Percentiles rank a stretch among this genome's conserved stretches.
Evolutionary conservation across 2,888 invertebrate genomes (phyloP).

Genomic region (Rhyacophila evoluta): DNA sequence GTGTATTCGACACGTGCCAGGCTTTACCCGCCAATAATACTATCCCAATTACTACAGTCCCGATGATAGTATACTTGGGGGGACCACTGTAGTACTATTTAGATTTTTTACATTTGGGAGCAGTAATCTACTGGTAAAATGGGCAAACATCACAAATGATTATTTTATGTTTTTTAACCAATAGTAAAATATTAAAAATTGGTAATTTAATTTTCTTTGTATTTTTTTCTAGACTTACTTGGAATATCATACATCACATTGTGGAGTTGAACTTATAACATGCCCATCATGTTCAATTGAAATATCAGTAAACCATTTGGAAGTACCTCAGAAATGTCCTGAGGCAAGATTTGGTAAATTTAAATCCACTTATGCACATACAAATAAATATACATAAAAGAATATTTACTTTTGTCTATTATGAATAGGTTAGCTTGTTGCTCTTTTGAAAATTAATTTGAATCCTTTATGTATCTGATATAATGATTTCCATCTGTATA

Average conservation of each 20-base stretch:
- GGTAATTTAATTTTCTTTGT: background rate
- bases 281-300: constrained; percentile 52
- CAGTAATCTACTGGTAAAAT: background rate
- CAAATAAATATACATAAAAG: too few species aligned
- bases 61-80: too few species aligned
- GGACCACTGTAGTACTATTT: too few species aligned
- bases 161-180: background rate
- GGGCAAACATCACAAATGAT: background rate
- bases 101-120: background rate
- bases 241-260: constrained; percentile 16
- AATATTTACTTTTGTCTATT: too few species aligned
- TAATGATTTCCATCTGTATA: too few species aligned
- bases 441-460: too few species aligned
- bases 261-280: constrained; percentile 48
- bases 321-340: constrained; percentile 38
- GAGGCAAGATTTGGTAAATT: constrained; percentile 30
- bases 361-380: too few species aligned
- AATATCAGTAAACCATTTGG: constrained; percentile 33
- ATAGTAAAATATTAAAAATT: background rate
- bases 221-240: background rate
- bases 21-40: too few species aligned
- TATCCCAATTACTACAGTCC: too few species aligned
- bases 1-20: too few species aligned
- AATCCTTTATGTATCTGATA: too few species aligned
- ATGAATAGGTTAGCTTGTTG: too few species aligned